These are phyloP conservation scores for Ceryle rudis DNA, from an alignment of 2,797 vertebrate genomes.

Conservation along the genomic window DNA sequence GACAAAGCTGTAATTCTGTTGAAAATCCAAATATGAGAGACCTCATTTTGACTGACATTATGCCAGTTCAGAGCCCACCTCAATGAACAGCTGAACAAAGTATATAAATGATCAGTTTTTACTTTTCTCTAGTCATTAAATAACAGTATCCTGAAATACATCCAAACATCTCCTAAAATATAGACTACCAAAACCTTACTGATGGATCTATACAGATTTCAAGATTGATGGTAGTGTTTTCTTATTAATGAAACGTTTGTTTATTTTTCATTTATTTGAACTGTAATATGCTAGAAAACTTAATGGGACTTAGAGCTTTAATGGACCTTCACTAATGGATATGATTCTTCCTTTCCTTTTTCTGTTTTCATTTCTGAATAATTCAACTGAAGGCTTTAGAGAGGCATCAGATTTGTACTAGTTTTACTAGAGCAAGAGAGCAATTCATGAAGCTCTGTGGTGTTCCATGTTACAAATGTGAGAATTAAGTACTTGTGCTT, in stretches of 20 bases:
- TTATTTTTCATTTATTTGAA: constrained; percentile 1
- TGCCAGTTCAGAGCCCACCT: not conserved
- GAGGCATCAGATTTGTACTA: not conserved
- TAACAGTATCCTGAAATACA: not conserved
- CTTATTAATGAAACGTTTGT: not conserved
- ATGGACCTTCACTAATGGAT: not conserved
- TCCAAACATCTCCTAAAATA: not conserved
- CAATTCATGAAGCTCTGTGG: not conserved
- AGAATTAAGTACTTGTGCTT: not conserved
- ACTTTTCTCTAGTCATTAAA: not conserved
- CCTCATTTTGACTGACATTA: not conserved
- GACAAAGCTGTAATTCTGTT: not conserved
- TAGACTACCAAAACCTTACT: not conserved
- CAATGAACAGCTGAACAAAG: not conserved
- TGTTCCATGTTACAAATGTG: not conserved
- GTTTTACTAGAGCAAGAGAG: not conserved
- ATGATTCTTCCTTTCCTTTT: not conserved
- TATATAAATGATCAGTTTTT: not conserved
- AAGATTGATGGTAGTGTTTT: not conserved
- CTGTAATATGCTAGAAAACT: not conserved
- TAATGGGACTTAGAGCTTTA: not conserved
- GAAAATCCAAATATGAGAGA: not conserved
- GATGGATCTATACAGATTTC: not conserved
- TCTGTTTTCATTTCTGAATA: not conserved
- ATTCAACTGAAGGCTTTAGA: not conserved